A percentile compares a stretch with the other conserved stretches of the same genome.
These are phyloP conservation scores for Diloba caeruleocephala DNA, from an alignment of 2,888 invertebrate genomes.

Conservation along the genomic window DNA sequence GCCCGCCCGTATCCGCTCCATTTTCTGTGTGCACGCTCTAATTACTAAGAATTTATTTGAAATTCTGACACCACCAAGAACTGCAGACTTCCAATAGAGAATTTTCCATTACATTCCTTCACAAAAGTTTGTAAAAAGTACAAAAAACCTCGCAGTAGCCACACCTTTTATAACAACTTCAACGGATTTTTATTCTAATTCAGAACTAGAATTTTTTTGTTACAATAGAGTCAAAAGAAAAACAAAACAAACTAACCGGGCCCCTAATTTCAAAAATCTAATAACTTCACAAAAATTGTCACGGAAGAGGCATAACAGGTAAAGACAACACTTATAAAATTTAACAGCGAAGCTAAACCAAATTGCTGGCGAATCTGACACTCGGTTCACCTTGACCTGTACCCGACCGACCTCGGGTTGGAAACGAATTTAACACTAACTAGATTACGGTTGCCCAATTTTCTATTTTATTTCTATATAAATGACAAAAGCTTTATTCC, in stretches of 20 bases:
- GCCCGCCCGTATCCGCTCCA: conserved; percentile 4
- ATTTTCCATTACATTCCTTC: conserved; percentile 27
- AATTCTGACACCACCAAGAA: conserved; percentile 34
- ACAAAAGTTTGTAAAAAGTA: conserved; percentile 21
- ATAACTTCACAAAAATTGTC: conserved; percentile 5
- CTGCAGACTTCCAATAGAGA: conserved; percentile 12
- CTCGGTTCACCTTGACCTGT: conserved; percentile 27
- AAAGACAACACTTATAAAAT: conserved; percentile 22
- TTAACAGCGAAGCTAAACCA: conserved; percentile 17
- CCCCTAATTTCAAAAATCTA: conserved; percentile 17
- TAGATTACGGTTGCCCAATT: conserved; percentile 11
- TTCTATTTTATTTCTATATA: too few species aligned
- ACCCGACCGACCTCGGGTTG: conserved; percentile 13
- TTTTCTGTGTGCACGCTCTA: conserved; percentile 35
- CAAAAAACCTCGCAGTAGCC: background rate
- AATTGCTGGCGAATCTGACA: conserved; percentile 14
- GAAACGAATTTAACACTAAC: conserved; percentile 13
- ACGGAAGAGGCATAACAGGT: conserved; percentile 2
- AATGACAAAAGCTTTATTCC: too few species aligned
- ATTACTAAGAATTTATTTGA: conserved; percentile 42
- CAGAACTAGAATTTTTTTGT: background rate
- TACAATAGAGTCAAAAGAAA: background rate
- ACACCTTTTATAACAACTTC: background rate
- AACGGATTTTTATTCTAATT: too few species aligned
- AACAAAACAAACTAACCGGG: conserved; percentile 14